Percentiles rank a stretch among this genome's conserved stretches.
Evolutionary conservation across 2,888 invertebrate species (phyloP).

Genomic region (Cantharis rufa): DNA sequence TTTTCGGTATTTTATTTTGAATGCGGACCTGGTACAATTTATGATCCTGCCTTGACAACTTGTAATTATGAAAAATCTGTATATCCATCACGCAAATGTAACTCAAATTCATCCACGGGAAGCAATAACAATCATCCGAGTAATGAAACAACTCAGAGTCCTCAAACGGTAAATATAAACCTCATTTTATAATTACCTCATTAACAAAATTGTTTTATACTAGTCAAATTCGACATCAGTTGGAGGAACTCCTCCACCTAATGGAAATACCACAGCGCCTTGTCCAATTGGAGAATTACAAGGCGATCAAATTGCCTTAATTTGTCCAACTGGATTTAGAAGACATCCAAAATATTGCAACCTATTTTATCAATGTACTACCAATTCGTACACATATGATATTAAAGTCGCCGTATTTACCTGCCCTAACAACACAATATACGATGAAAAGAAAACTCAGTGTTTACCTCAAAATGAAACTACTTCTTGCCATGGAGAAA

Average conservation of each 20-base stretch:
- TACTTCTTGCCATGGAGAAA: conserved; percentile 63
- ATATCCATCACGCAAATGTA: conserved; percentile 30
- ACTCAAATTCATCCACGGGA: neutral
- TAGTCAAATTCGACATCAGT: neutral
- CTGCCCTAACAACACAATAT: conserved; percentile 78
- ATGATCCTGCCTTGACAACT: conserved; percentile 68
- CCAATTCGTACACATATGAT: conserved; percentile 66
- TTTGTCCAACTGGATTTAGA: conserved; percentile 82
- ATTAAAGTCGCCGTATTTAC: conserved; percentile 74
- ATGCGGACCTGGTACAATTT: conserved; percentile 73
- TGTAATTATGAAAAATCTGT: conserved; percentile 60
- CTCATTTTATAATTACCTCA: neutral
- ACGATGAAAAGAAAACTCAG: conserved; percentile 72
- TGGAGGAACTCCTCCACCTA: neutral
- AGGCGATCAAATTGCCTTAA: conserved; percentile 71
- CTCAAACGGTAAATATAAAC: neutral
- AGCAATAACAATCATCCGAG: conserved; percentile 40
- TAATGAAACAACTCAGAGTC: neutral
- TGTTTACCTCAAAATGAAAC: conserved; percentile 70
- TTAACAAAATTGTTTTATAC: neutral
- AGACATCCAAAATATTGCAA: conserved; percentile 83
- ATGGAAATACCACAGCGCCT: conserved; percentile 38
- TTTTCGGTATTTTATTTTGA: conserved; percentile 47
- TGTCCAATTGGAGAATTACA: conserved; percentile 64
- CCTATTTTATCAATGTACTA: conserved; percentile 82